Evolutionary conservation across 2,797 vertebrate genomes (phyloP).

Genomic region (Sebastes jordani): DNA sequence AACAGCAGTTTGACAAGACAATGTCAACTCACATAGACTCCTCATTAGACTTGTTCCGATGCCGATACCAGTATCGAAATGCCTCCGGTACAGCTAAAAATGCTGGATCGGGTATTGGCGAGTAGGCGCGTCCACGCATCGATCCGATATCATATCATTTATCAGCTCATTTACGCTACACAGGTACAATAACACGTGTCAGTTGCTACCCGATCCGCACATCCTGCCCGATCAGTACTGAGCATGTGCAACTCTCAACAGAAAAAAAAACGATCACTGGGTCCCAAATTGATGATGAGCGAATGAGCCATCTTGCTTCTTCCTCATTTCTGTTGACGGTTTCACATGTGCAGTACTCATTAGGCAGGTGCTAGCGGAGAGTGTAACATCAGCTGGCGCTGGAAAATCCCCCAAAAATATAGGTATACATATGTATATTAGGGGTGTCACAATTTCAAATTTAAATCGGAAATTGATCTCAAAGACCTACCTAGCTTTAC

Average conservation of each 20-base stretch:
- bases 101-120: neutral
- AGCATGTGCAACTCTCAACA: too few species aligned
- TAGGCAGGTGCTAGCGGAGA: neutral
- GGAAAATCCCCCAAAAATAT: too few species aligned
- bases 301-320: neutral
- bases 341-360: neutral
- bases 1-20: neutral
- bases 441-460: too few species aligned
- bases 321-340: neutral
- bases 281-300: too few species aligned
- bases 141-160: neutral
- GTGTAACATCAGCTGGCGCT: neutral
- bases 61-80: neutral
- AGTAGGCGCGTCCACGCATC: neutral
- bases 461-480: too few species aligned
- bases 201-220: too few species aligned
- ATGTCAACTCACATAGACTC: neutral
- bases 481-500: too few species aligned
- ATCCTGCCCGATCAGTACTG: too few species aligned
- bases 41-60: neutral
- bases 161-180: too few species aligned
- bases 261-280: too few species aligned
- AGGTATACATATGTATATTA: too few species aligned
- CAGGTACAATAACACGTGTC: too few species aligned
- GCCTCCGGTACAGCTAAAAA: neutral